Conservation (phyloP, 2,888 invertebrate genomes). For the Callyntrura guangdongensis region DNA sequence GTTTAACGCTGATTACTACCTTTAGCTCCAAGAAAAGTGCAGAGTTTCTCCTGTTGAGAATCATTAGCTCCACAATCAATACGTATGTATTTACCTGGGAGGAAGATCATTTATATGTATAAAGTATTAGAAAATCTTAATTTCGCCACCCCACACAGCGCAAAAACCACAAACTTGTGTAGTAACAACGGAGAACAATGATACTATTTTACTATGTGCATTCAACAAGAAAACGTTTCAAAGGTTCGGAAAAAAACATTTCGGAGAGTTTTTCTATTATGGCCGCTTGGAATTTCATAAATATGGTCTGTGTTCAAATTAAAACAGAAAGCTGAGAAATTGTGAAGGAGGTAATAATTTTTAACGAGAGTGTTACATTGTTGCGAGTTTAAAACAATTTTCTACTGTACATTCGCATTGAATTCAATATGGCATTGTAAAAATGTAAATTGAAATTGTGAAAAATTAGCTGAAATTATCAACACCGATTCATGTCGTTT, state of each 20-base stretch:
- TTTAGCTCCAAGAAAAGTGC: slow-evolving; percentile 66
- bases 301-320: neutral
- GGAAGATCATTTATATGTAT: neutral
- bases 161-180: neutral
- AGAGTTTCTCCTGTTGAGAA: slow-evolving; percentile 68
- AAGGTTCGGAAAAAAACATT: neutral
- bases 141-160: no score
- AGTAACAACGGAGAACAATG: no score
- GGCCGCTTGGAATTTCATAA: neutral
- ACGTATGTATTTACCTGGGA: slow-evolving; percentile 13
- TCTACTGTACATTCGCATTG: slow-evolving; percentile 18
- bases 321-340: neutral
- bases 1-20: slow-evolving; percentile 8
- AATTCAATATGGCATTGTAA: slow-evolving; percentile 47
- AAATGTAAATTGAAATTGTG: slow-evolving; percentile 51
- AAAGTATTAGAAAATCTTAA: no score
- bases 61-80: slow-evolving; percentile 60
- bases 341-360: slow-evolving; percentile 4
- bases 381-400: neutral
- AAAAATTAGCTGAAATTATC: neutral
- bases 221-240: neutral
- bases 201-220: no score
- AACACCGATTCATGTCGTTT: neutral
- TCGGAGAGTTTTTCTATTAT: neutral
- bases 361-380: slow-evolving; percentile 1